Evolutionary conservation across 2,888 invertebrate genomes (phyloP), one percentile per base, ranked within the genome.

Genomic region (Autographa pulchrina): DNA sequence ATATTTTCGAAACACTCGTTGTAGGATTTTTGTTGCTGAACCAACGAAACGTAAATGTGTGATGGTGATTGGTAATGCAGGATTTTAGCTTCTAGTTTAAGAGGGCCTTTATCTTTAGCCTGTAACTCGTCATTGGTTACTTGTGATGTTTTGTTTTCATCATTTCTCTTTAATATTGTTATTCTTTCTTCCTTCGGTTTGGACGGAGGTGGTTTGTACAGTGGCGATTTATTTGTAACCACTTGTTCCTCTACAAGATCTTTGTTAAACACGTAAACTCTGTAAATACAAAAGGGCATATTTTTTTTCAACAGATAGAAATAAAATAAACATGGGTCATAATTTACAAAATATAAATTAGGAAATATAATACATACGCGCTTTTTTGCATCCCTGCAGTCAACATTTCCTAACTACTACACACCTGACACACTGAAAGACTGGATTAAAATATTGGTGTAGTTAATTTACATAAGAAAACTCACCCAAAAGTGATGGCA

Each of bases 1-100:
- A 97, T 95, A 8, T 94, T 91, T n/a, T 90, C 89, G 70, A 93
- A 96, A 75, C 97, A 86, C 11, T 93, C 90, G 4, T 88, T 91
- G 78, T 95, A 96, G 2, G 93, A 92, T 74, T 92, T 90, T 70
- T 93, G 93, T 64, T 94, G 96, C 14, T 93, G 92, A 0, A 91
- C 80, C 16, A 97, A 88, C 0, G 96, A 94, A 0, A 97, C 92
- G 81, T 97, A 97, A 74, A 98, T 96, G 48, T 96, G 92, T 16
- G 96, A 96, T 0, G 97, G 97, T 6, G 96, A 96, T 11, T 93
- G 90, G 32, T 96, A 94, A 52, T 96, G 91, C 0, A 96, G 83
- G 0, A 97, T 82, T 74, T 94, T 92, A 0, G 96, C 96, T 79
- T 94, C 93, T 13, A 96, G 72, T 74, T 94, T 93, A 43, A 96